Base-by-base conservation (phyloP, 1,140 invertebrate species). In the Wiebesia pumilae region DNA sequence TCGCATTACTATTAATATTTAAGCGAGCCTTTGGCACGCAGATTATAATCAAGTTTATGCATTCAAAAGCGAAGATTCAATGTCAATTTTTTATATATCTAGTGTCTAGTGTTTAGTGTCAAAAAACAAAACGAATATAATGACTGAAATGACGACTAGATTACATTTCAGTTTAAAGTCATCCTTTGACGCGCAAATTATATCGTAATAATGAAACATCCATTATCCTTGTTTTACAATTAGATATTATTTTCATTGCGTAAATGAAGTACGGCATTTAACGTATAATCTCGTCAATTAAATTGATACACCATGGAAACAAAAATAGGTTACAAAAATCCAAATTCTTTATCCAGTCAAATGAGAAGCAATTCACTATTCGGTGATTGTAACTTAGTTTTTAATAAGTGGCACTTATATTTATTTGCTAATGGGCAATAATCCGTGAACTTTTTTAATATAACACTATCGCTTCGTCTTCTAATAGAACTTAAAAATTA, bases 401-500 rank as follows among this genome's bases (percentile, higher is more conserved):
- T 21, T 47, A 43, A 40, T 43, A 19, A 75, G 47, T 47, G 7
- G 73, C 3, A 75, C 30, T 7, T 47, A 27, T 10, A 78, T 19
- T 6, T 27, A 79, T 58, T 9, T 24, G 33, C 33, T 80, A 58
- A 79, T 38, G 19, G 51, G 27, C 24, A 80, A 58, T 65, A 62
- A 65, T 80, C 65, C 24, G n/a, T 16, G 7, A 58, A 67, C 27
- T 81, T 67, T 62, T 30, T 67, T 40, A 47, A 69, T 81, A 33
- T 33, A 69, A 67, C 58, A 27, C 35, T 33, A 81, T 81, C 21
- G 6, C 43, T n/a, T 0, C 4, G 12, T 81, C 24, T 47, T 81
- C 69, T 47, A 65, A 65, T 65, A 40, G 27, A 80, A 80, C 35
- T 80, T 65, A 1, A 47, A 81, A 40, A 81, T 81, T 81, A 69